A percentile compares a stretch with the other conserved stretches of the same genome.
Evolutionary conservation across 2,797 vertebrate species (phyloP).

Genomic region (Coregonus ussuriensis): DNA sequence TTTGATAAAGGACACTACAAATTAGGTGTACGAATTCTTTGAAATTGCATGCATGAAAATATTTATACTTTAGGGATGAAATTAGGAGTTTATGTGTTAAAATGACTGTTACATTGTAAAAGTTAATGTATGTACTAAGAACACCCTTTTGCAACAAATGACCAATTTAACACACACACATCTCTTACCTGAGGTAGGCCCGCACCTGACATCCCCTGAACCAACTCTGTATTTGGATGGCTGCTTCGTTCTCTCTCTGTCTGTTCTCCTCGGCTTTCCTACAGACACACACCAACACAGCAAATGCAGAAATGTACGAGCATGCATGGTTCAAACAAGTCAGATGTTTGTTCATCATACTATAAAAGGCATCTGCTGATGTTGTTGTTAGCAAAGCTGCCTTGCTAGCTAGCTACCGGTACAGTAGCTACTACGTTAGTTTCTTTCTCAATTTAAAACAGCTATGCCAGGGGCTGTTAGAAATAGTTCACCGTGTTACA

Average conservation of each 20-base stretch:
- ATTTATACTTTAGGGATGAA: too few relatives aligned
- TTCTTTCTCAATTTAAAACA: neutral
- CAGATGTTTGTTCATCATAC: neutral
- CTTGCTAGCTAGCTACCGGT: neutral
- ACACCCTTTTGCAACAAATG: neutral
- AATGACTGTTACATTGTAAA: neutral
- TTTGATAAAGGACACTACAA: too few relatives aligned
- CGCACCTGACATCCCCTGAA: conserved; percentile 83
- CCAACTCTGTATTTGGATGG: conserved; percentile 87
- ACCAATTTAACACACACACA: neutral
- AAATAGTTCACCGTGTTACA: neutral
- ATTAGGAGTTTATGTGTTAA: neutral
- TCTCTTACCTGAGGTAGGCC: conserved; percentile 82
- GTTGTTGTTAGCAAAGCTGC: neutral
- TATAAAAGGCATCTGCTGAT: neutral
- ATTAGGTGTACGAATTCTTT: neutral
- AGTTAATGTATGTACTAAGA: too few relatives aligned
- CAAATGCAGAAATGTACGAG: neutral
- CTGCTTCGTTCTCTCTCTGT: conserved; percentile 74
- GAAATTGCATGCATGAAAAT: neutral
- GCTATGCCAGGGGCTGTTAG: neutral
- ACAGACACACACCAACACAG: conserved; percentile 17
- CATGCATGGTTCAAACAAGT: neutral
- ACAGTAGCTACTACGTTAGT: neutral
- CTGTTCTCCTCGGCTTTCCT: conserved; percentile 80